phyloP scores from a whole-genome alignment of 2,113 vertebrate species.

The Fregata magnificens region DNA sequence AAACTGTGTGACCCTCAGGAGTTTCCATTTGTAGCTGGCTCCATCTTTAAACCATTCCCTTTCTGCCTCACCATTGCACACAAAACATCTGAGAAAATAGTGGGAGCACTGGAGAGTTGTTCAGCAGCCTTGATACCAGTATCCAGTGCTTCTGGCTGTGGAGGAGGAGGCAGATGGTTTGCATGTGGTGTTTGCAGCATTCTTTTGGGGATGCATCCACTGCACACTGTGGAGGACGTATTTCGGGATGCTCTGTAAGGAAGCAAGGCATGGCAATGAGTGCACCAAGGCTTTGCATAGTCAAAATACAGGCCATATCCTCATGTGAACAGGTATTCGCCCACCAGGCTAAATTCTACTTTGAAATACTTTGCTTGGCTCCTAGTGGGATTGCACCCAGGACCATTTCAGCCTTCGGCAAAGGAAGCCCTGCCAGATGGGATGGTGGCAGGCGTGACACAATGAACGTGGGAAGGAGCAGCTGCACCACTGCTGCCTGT shows the following conservation, averaged over 20 bases:
- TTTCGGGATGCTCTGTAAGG: neutral
- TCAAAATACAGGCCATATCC: neutral
- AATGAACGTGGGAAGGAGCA: neutral
- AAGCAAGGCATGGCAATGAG: neutral
- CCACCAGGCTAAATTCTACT: neutral
- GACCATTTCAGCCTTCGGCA: neutral
- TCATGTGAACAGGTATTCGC: neutral
- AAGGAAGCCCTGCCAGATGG: neutral
- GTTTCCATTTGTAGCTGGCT: neutral
- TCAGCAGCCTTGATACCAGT: neutral
- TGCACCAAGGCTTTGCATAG: neutral
- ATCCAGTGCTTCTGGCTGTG: neutral
- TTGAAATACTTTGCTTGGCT: neutral
- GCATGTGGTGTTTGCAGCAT: neutral
- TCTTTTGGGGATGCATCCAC: neutral
- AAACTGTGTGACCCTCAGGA: neutral
- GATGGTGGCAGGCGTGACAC: neutral
- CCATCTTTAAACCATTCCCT: neutral
- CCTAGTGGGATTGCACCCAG: neutral
- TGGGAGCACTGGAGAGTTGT: neutral
- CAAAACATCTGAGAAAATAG: neutral
- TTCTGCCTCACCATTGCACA: neutral
- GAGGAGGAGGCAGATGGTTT: neutral
- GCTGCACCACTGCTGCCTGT: neutral
- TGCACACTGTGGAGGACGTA: neutral